Conservation (phyloP, 2,113 vertebrate genomes). For the Atractosteus spatula region DNA sequence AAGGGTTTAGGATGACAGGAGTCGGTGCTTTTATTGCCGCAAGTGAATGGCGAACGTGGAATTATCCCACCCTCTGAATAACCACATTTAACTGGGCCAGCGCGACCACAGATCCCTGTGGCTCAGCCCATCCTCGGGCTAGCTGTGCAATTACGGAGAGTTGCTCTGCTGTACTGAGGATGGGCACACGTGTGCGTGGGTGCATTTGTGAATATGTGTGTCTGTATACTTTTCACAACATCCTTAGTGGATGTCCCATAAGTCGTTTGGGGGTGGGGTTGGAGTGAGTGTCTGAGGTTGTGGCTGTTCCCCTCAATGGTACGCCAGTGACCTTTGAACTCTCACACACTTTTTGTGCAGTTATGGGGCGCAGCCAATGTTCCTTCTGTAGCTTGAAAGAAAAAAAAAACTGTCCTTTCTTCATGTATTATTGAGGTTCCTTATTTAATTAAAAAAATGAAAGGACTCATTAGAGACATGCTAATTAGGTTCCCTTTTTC, state of each 20-base stretch:
- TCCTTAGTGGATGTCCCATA: slow-evolving; percentile 46
- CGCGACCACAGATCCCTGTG: slow-evolving; percentile 7
- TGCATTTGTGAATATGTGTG: slow-evolving; percentile 23
- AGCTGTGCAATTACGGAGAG: not conserved
- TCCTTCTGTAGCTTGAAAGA: slow-evolving; percentile 59
- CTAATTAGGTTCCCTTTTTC: slow-evolving; percentile 65
- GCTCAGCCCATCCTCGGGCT: not conserved
- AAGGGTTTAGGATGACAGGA: slow-evolving; percentile 9
- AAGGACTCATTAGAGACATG: slow-evolving; percentile 76
- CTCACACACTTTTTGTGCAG: slow-evolving; percentile 9
- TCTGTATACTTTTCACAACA: slow-evolving; percentile 31
- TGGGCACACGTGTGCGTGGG: slow-evolving; percentile 28
- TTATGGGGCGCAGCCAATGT: slow-evolving; percentile 53
- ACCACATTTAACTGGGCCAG: slow-evolving; percentile 2
- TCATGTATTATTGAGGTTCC: slow-evolving; percentile 72
- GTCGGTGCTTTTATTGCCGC: not conserved
- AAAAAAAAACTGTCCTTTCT: slow-evolving; percentile 56
- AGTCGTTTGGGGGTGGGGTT: slow-evolving; percentile 34
- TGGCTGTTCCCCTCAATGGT: not conserved
- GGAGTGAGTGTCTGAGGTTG: not conserved
- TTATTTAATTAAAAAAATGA: slow-evolving; percentile 73
- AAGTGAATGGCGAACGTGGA: slow-evolving; percentile 2
- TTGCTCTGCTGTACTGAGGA: not conserved
- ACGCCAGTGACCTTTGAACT: not conserved
- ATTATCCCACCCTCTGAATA: slow-evolving; percentile 22